Conservation (phyloP, 2,888 invertebrate species). For the Nomada hirtipes region DNA sequence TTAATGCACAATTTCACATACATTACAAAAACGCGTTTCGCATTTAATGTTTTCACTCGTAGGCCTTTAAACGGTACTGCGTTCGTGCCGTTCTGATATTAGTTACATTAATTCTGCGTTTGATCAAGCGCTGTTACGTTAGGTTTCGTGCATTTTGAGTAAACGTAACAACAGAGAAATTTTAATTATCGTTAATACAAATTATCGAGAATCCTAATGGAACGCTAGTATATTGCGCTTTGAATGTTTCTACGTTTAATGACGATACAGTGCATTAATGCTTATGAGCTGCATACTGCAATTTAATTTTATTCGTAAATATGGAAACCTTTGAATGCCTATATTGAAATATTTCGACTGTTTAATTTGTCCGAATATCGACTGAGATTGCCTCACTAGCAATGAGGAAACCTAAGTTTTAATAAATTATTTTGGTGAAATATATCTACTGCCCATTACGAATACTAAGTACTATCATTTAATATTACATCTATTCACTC, state of each 20-base stretch:
- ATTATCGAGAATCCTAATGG: conserved; percentile 46
- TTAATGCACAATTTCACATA: not conserved
- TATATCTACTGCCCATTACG: no score
- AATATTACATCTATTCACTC: no score
- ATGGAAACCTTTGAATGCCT: not conserved
- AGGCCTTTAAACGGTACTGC: conserved; percentile 8
- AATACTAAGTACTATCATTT: no score
- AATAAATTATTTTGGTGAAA: no score
- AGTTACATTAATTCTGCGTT: conserved; percentile 43
- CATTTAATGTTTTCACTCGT: conserved; percentile 9
- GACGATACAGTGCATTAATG: not conserved
- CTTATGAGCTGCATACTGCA: not conserved
- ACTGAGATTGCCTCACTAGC: no score
- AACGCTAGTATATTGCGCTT: not conserved
- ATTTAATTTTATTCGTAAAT: not conserved
- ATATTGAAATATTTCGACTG: not conserved
- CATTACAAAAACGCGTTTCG: not conserved
- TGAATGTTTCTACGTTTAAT: conserved; percentile 11
- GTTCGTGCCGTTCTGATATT: not conserved
- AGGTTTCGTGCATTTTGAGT: not conserved
- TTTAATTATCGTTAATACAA: conserved; percentile 47
- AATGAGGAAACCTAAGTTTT: no score
- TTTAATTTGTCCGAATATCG: no score
- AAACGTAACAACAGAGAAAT: conserved; percentile 27
- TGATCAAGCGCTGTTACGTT: conserved; percentile 14